phyloP scores from a whole-genome alignment of 2,888 invertebrate genomes.

The Lochmaea crataegi region DNA sequence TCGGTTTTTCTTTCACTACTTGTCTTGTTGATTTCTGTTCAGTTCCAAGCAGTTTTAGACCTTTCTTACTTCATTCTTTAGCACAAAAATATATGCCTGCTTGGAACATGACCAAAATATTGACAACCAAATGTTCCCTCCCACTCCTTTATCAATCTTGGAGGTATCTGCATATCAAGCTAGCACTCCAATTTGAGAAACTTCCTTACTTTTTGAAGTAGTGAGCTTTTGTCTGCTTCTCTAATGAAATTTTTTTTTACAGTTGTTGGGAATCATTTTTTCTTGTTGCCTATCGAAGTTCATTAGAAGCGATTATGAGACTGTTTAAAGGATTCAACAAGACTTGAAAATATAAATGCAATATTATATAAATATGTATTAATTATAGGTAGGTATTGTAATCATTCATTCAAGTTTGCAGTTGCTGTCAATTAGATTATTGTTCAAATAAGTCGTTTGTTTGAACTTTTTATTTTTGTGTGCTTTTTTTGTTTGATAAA shows the following conservation, averaged over 20 bases:
- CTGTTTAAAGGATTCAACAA: slow-evolving; percentile 49
- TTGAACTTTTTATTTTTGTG: slow-evolving; percentile 3
- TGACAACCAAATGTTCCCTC: too few species aligned
- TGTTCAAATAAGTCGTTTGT: not conserved
- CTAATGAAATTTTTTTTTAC: slow-evolving; percentile 57
- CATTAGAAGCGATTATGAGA: slow-evolving; percentile 71
- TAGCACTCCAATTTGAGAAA: too few species aligned
- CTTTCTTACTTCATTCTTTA: too few species aligned
- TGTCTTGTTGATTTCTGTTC: too few species aligned
- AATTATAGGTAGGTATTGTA: not conserved
- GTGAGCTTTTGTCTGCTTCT: too few species aligned
- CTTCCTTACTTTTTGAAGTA: too few species aligned
- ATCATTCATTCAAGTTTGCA: not conserved
- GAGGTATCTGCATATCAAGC: too few species aligned
- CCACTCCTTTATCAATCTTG: too few species aligned
- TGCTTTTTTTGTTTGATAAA: not conserved
- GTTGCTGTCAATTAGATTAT: not conserved
- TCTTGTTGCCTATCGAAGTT: slow-evolving; percentile 92
- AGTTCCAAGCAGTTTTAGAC: too few species aligned
- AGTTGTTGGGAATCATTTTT: slow-evolving; percentile 88
- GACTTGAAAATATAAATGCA: not conserved
- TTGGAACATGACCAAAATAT: too few species aligned
- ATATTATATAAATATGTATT: slow-evolving; percentile 5
- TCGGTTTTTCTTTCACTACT: too few species aligned
- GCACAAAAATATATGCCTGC: too few species aligned